Base-by-base conservation (phyloP, 2,888 invertebrate species). In the Villa cingulata region DNA sequence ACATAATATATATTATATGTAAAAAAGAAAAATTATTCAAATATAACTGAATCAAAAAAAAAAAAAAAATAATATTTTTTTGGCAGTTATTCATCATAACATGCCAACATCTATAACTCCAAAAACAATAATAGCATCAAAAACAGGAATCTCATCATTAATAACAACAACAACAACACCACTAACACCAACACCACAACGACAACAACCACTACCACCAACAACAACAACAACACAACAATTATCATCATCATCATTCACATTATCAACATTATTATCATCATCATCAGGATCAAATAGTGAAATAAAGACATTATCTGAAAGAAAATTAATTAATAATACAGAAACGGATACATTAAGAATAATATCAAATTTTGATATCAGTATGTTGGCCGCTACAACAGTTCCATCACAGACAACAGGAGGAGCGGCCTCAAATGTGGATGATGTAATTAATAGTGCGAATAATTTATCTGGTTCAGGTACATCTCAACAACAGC, bases 371-470 rank as follows among this genome's bases (percentile, higher is more conserved):
- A 36, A 16, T 36, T 16, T 36, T 5, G n/a, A 27, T 27, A 23
- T 37, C 19, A 43, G 17, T 43, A 43, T 37, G 37, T 43, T 43
- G 32, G 23, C 44, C 9, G 43, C 50, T 41, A 20, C n/a, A n/a
- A n/a, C 44, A 47, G 29, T 49, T 17, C 37, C 47, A 43, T 29
- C 39, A 37, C 38, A 45, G 19, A 45, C 37, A 39, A 40, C 48
- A 17, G 41, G 48, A 43, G 41, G 48, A 43, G 38, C 48, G 16
- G 43, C 41, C 38, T 17, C 47, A 15, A 43, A 38, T 29, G 51
- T 48, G 14, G 51, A 49, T 41, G 51, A 49, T 40, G 49, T 51
- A 36, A 41, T 46, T 27, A n/a, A n/a, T n/a, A 51, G 43, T 19
- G 43, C 39, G 37, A 51, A 48, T 40, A 43, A 43, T 44, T 39